Percentiles rank a stretch among this genome's conserved stretches.
Evolutionary conservation across 1,140 invertebrate species (phyloP).

Genomic region (Aphidius gifuensis): DNA sequence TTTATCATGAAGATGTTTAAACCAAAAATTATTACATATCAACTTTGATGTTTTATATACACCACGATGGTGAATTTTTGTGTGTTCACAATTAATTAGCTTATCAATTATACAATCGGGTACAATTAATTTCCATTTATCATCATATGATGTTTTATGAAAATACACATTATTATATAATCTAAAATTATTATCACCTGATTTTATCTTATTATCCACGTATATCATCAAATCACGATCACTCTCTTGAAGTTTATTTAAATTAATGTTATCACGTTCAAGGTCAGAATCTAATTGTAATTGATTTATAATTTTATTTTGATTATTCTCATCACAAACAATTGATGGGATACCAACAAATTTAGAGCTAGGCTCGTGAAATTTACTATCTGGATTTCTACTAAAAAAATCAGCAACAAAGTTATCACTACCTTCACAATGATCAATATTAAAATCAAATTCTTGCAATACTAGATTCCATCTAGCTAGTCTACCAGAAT

Average conservation of each 20-base stretch:
- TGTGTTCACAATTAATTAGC: slow-evolving; percentile 7
- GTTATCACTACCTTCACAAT: slow-evolving; percentile 21
- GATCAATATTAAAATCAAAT: slow-evolving; percentile 10
- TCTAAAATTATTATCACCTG: too few species aligned
- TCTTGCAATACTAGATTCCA: slow-evolving; percentile 18
- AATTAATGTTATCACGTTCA: slow-evolving; percentile 14
- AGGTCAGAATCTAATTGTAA: not conserved
- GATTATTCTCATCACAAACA: slow-evolving; percentile 5
- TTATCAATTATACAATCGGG: too few species aligned
- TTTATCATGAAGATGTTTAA: slow-evolving; percentile 19
- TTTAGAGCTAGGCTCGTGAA: slow-evolving; percentile 1
- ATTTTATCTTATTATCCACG: too few species aligned
- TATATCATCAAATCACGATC: too few species aligned
- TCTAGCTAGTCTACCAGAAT: not conserved
- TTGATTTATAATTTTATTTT: not conserved
- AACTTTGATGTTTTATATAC: slow-evolving; percentile 20
- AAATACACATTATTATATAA: slow-evolving; percentile 9
- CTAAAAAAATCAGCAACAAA: slow-evolving; percentile 22
- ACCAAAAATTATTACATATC: slow-evolving; percentile 24
- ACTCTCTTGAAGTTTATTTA: not conserved
- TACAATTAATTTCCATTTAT: too few species aligned
- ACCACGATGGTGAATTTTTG: slow-evolving; percentile 20
- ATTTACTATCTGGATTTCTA: too few species aligned
- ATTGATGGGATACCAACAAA: not conserved
- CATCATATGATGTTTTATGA: too few species aligned